Base-by-base conservation (phyloP, 1,140 invertebrate species). In the Nebria ingens region DNA sequence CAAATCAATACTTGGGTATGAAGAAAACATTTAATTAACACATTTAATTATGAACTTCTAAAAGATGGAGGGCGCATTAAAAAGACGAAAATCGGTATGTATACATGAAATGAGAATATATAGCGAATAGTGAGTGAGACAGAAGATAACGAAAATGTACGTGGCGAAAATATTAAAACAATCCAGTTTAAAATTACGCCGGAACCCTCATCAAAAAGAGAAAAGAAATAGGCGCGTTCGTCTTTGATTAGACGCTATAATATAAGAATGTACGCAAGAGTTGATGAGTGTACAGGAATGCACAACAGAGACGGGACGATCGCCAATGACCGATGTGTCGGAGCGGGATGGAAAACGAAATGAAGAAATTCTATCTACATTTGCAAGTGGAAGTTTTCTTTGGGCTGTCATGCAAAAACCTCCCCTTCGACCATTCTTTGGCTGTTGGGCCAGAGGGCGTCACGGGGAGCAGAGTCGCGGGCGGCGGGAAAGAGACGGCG, bases 291-390 rank as follows among this genome's bases (percentile, higher is more conserved):
- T 61, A 56, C 60, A 53, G 55, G 55, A 57, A 56, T 56, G 55
- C n/a, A n/a, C 15, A 51, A 56, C 9, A 12, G 13, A 55, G 15
- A 12, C 15, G 19, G n/a, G 38, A 49, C 20, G 59, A 23, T 49
- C 13, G 51, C 56, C 22, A 19, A 42, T 55, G 45, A 58, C 52
- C 52, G 51, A 55, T 42, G 51, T 19, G 55, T 19, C 22, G 51
- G 52, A 55, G 29, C 52, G 52, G 12, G 53, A 54, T 55, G 58
- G 57, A 52, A 22, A 42, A 61, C 57, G 53, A 62, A 62, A 62
- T 62, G 61, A 62, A 62, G 61, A 62, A 62, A 62, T 62, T 62
- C 61, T 62, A 62, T 62, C 61, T 61, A 62, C 59, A 61, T 61
- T 61, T 59, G 58, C 59, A 42, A 59, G 61, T 57, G 57, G 40